A percentile compares a stretch with the other conserved stretches of the same genome.
These are phyloP conservation scores for Arctia plantaginis DNA, from an alignment of 2,888 invertebrate species.

Conservation along the genomic window DNA sequence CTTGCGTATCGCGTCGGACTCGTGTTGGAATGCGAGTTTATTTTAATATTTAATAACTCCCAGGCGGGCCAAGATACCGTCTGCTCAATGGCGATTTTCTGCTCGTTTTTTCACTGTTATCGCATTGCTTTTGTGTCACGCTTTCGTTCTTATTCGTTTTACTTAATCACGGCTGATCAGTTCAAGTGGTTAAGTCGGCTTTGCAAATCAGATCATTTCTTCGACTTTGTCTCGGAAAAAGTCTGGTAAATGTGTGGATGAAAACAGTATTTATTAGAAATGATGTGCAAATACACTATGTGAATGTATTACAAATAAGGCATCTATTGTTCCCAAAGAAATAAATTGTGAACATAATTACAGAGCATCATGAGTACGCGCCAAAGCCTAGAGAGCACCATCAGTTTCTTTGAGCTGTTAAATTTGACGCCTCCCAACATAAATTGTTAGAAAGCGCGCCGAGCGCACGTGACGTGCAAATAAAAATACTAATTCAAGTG, in stretches of 20 bases:
- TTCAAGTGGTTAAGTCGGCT: slow-evolving; percentile 64
- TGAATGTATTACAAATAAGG: slow-evolving; percentile 55
- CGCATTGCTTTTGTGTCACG: slow-evolving; percentile 84
- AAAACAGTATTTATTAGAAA: neutral
- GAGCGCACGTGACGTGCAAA: slow-evolving; percentile 80
- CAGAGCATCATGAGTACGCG: slow-evolving; percentile 69
- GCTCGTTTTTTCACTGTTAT: slow-evolving; percentile 82
- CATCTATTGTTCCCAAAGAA: slow-evolving; percentile 63
- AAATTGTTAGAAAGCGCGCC: slow-evolving; percentile 72
- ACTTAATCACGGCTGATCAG: slow-evolving; percentile 80
- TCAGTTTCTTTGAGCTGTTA: slow-evolving; percentile 78
- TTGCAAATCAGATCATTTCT: slow-evolving; percentile 64
- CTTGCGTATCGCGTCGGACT: slow-evolving; percentile 83
- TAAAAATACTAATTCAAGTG: slow-evolving; percentile 80
- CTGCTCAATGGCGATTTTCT: slow-evolving; percentile 79
- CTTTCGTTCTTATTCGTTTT: slow-evolving; percentile 79
- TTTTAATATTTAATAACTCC: slow-evolving; percentile 87
- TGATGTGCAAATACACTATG: slow-evolving; percentile 27
- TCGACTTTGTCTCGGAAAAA: slow-evolving; percentile 49
- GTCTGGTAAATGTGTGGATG: slow-evolving; percentile 60
- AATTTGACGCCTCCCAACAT: slow-evolving; percentile 78
- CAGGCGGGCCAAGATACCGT: slow-evolving; percentile 80
- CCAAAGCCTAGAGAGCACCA: slow-evolving; percentile 70
- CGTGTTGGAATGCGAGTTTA: slow-evolving; percentile 85
- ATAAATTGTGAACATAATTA: slow-evolving; percentile 78